phyloP scores from a whole-genome alignment of 2,797 vertebrate species.

The Cryptoprocta ferox region DNA sequence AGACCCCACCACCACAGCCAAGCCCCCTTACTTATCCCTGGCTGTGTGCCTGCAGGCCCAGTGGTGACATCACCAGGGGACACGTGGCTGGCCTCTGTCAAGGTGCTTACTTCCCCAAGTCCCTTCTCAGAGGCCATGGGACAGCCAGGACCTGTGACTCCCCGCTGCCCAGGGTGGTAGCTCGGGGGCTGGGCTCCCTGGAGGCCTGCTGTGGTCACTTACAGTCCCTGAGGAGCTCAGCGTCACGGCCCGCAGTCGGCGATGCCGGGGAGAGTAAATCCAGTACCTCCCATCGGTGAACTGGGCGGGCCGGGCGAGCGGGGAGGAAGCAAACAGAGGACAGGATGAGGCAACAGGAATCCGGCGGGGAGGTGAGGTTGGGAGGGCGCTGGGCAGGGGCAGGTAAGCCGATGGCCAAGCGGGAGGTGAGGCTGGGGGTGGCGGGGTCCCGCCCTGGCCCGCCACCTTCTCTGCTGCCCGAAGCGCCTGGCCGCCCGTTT shows the following conservation, averaged over 20 bases:
- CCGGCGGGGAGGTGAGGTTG: neutral
- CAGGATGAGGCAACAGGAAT: constrained; percentile 72
- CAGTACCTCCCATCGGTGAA: constrained; percentile 95
- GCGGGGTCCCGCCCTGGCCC: neutral
- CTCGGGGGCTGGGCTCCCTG: constrained; percentile 76
- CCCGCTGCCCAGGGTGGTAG: constrained; percentile 12
- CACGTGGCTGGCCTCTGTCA: neutral
- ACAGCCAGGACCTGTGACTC: constrained; percentile 58
- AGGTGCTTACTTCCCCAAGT: neutral
- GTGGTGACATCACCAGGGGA: neutral
- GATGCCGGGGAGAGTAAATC: constrained; percentile 93
- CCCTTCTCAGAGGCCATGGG: neutral
- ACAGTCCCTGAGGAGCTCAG: constrained; percentile 87
- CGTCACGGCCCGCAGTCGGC: constrained; percentile 87
- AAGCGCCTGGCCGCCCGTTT: neutral
- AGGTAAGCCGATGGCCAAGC: neutral
- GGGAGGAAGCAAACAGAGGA: constrained; percentile 83
- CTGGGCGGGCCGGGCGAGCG: constrained; percentile 84
- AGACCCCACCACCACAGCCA: neutral
- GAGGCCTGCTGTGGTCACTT: constrained; percentile 83
- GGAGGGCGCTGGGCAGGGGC: neutral
- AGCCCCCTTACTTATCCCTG: neutral
- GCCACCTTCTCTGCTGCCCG: neutral
- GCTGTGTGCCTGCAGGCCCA: neutral
- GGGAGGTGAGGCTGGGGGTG: neutral